Evolutionary conservation across 2,797 vertebrate species (phyloP), one percentile per base, ranked within the genome.

Genomic region (Amblyraja radiata): DNA sequence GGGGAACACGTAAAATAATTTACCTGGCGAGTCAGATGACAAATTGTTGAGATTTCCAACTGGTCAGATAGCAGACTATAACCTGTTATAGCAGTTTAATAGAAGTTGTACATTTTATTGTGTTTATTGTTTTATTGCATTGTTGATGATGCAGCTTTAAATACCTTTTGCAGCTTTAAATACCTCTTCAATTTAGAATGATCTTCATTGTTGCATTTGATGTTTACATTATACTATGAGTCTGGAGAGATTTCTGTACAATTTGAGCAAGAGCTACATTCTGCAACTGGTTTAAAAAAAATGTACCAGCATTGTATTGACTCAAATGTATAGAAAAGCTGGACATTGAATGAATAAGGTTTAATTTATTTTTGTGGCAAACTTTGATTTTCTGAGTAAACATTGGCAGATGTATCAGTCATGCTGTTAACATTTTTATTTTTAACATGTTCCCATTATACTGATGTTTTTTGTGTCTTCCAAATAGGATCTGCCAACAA

Each of bases 401-500:
- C 23, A 25, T 90, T 90, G 23, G 32, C 68, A 39, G 1, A 25
- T n/a, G 6, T 54, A 54, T 92, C 5, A 63, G 32, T 65, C 21
- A 76, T 23, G 54, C 71, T n/a, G 14, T 74, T 32, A 68, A 91
- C 46, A 71, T 54, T 74, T 0, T 28, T 25, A 74, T 46, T 79
- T 25, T 71, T 23, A 39, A 46, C 23, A 8, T n/a, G 11, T 76
- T 54, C 46, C 28, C 13, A 28, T 13, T 74, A 4, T 74, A 58
- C 68, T 92, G 65, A 92, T 54, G 84, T 93, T n/a, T 93, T 46
- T 46, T 86, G 16, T 93, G 94, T 93, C 21, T 0, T 94, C 93
- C 94, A 14, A 94, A 93, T 94, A 97, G 96, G 96, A 96, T 46
- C 90, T 96, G 93, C 94, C 96, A 76, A 95, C 94, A 16, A 95